Base-by-base conservation (phyloP, 2,888 invertebrate species). In the Harmothoe impar region DNA sequence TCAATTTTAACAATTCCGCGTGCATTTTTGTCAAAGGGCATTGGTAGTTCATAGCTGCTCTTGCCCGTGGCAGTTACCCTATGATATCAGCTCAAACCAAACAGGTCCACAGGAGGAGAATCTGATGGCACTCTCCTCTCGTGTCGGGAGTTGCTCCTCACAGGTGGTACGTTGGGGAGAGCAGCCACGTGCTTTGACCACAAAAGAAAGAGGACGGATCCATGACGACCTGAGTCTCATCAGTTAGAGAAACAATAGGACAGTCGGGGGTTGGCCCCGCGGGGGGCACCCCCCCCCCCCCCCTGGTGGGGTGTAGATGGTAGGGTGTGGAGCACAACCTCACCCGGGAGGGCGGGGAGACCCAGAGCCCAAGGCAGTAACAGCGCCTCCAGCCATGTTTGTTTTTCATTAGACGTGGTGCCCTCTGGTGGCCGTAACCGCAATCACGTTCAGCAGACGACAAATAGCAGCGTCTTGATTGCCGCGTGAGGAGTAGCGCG, bases 391-490 rank as follows among this genome's bases (percentile, higher is more conserved):
- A 43, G 15, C 29, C 25, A 20, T 77, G 77, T 77, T 77, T 77
- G 31, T 77, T 77, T 77, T 77, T 31, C 77, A 77, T 77, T 77
- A 77, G 29, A 5, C 17, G 77, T 31, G 31, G 29, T 25, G 77
- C 31, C 77, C 77, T 31, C 77, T 29, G 77, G 77, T 77, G 77
- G 77, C 17, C 25, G 77, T 15, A 15, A 25, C 29, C 29, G 77
- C 77, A 77, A 31, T 77, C 77, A 77, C 77, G 77, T 31, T 31
- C 25, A 31, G 77, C 77, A 77, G 77, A 77, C 77, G 77, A 77
- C 77, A 77, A 77, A 77, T 29, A 77, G 25, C 29, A 5, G 0
- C 77, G 31, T 25, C 77, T 15, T 31, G 77, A 77, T 31, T 25
- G 77, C 77, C 77, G 31, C 29, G 29, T 31, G 77, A 77, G 77